These are phyloP conservation scores for Syrista parreyssii DNA, from an alignment of 2,888 invertebrate species.

Conservation along the genomic window DNA sequence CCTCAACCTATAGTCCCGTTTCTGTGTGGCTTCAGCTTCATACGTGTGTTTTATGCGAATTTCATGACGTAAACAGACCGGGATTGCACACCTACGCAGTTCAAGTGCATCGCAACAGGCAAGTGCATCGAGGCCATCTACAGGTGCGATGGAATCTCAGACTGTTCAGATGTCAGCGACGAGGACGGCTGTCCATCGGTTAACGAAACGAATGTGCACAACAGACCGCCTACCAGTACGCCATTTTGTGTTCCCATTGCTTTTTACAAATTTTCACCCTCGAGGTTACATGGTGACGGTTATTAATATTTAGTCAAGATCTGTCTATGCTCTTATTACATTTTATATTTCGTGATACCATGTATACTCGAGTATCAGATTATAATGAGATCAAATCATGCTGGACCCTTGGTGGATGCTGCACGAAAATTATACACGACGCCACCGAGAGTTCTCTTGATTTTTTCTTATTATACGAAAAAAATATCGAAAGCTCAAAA, in stretches of 20 bases:
- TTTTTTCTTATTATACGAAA: not conserved
- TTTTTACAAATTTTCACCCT: slow-evolving; percentile 4
- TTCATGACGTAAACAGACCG: slow-evolving; percentile 54
- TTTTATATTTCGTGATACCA: not conserved
- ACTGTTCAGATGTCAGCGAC: slow-evolving; percentile 71
- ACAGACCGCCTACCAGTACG: slow-evolving; percentile 57
- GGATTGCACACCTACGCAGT: slow-evolving; percentile 68
- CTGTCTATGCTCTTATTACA: not conserved
- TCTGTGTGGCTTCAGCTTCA: slow-evolving; percentile 38
- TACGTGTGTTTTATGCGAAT: slow-evolving; percentile 44
- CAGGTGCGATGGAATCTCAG: slow-evolving; percentile 69
- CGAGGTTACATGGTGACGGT: slow-evolving; percentile 5
- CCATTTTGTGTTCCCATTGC: slow-evolving; percentile 28
- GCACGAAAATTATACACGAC: not conserved
- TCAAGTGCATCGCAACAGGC: slow-evolving; percentile 69
- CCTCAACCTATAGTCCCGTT: not conserved
- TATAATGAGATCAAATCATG: not conserved
- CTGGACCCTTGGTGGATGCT: not conserved
- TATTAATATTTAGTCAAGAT: not conserved
- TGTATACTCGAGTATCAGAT: not conserved
- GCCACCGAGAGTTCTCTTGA: not conserved
- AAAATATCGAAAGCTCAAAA: not conserved
- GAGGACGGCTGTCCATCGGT: slow-evolving; percentile 61
- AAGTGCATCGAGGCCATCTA: slow-evolving; percentile 67
- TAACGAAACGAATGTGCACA: slow-evolving; percentile 54